Evolutionary conservation across 2,797 vertebrate genomes (phyloP), one percentile per base, ranked within the genome.

Genomic region (Cirrhinus molitorella): DNA sequence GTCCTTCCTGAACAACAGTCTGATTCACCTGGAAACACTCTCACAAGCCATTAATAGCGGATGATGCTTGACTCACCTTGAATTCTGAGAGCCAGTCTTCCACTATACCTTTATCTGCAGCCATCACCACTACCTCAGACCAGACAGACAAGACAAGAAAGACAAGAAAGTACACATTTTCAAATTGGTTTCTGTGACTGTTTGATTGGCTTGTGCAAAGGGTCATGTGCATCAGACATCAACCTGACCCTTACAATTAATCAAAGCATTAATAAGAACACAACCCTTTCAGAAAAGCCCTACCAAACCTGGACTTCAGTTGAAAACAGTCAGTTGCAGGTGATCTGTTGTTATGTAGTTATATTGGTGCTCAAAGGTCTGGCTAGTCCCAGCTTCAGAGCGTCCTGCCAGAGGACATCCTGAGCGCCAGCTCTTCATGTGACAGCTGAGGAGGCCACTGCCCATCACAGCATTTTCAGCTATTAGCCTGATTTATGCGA

Each of bases 61-160:
- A 9, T 6, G 45, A 70, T 6, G 5, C 12, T 17, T 11, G 71
- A 84, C 73, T 94, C 93, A 99, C 98, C 98, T 99, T 99, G 96
- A 98, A 99, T 96, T 99, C 97, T 86, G 96, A 99, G 88, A 99
- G 95, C 98, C 98, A 99, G 96, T 99, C 98, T 95, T 99, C 97
- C 71, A 99, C 97, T 21, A 98, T 96, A 79, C 96, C 91, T 86
- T 96, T 95, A 93, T 98, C 97, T 76, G 53, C 25, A 59, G 53
- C 53, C 89, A 97, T 95, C 91, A 96, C 96, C 96, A 97, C 95
- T 96, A 98, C 98, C 94, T 97, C 98, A 89, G 89, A 81, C 74
- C 74, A 80, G 23, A 75, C n/a, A 34, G 2, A 77, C 16, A 80
- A 34, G 16, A 66, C 5, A n/a, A n/a, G n/a, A n/a, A n/a, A n/a